A percentile compares a stretch with the other conserved stretches of the same genome.
These are phyloP conservation scores for Amblyornis subalaris DNA, from an alignment of 2,113 vertebrate genomes.

Conservation along the genomic window DNA sequence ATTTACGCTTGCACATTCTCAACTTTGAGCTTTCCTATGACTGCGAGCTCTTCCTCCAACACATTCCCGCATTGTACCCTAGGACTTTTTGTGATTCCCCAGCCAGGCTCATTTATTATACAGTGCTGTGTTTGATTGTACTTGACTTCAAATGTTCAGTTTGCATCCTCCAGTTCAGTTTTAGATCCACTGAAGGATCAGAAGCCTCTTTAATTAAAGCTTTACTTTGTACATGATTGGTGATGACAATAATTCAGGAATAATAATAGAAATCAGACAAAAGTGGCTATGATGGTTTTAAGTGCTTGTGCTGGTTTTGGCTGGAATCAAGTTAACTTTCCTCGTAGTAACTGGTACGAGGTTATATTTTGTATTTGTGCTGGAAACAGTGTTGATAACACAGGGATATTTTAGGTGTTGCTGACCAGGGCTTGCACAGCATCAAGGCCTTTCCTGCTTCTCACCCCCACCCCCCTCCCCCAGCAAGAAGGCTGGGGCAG, in stretches of 20 bases:
- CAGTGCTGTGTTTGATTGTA: background rate
- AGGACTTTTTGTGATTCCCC: background rate
- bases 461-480: no score
- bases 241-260: background rate
- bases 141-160: background rate
- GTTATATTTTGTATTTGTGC: background rate
- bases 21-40: background rate
- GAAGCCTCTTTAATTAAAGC: background rate
- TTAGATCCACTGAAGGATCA: background rate
- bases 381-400: background rate
- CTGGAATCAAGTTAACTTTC: background rate
- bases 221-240: background rate
- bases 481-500: accelerated
- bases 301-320: background rate
- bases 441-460: background rate
- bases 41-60: background rate
- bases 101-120: background rate
- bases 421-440: background rate
- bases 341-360: background rate
- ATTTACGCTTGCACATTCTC: background rate
- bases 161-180: background rate
- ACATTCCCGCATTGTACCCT: background rate
- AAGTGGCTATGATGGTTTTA: background rate
- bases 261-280: background rate
- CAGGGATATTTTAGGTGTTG: background rate